Evolutionary conservation across 2,888 invertebrate species (phyloP).

Genomic region (Spodoptera picta): DNA sequence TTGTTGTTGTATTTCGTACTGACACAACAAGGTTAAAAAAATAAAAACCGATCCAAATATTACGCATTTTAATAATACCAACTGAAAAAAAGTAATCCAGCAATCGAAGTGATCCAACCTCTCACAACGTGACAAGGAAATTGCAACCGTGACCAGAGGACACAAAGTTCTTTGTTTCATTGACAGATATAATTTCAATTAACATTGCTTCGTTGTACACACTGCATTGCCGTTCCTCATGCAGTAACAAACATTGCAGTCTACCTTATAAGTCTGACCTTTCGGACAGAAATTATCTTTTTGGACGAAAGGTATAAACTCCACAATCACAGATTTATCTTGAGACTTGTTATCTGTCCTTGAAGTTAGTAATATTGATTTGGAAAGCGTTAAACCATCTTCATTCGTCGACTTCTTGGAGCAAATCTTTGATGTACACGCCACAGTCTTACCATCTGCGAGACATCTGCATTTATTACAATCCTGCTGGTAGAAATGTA

Average conservation of each 20-base stretch:
- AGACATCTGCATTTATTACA: slow-evolving; percentile 77
- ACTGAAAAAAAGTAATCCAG: too few species aligned
- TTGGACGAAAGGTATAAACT: slow-evolving; percentile 71
- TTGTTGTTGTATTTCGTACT: too few species aligned
- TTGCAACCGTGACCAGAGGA: too few species aligned
- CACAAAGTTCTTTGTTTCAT: too few species aligned
- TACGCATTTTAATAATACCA: too few species aligned
- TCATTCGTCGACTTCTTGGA: neutral
- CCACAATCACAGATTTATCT: slow-evolving; percentile 57
- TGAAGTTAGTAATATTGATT: neutral
- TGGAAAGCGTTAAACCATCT: neutral
- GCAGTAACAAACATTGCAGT: slow-evolving; percentile 79
- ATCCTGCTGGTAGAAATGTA: slow-evolving; percentile 66
- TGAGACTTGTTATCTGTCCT: neutral
- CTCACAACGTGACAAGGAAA: too few species aligned
- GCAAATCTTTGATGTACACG: slow-evolving; percentile 68
- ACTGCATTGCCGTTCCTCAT: slow-evolving; percentile 75
- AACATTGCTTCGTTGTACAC: slow-evolving; percentile 74
- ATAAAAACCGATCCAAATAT: too few species aligned
- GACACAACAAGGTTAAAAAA: too few species aligned
- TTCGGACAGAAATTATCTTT: slow-evolving; percentile 63
- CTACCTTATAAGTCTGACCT: slow-evolving; percentile 72
- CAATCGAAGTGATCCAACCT: too few species aligned
- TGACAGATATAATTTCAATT: neutral
- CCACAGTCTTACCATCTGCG: slow-evolving; percentile 68